Base-by-base conservation (phyloP, 2,113 vertebrate genomes). In the Dipodomys spectabilis region DNA sequence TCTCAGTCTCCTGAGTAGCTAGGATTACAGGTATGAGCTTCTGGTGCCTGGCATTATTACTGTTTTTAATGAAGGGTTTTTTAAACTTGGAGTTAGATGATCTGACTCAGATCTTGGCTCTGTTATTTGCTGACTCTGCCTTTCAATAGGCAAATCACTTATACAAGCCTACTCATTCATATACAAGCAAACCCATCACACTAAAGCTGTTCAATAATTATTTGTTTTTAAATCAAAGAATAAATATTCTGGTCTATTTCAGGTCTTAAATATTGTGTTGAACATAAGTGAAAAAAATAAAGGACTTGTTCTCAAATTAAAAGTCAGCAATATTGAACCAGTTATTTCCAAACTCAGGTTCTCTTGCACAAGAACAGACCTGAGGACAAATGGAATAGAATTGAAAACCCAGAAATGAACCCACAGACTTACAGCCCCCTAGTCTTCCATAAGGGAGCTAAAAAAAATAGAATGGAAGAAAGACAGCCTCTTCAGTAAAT, bases 21-120 rank as follows among this genome's bases (percentile, higher is more conserved):
- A 13, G 49, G 49, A 11, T 9, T 11, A 13, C 49, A 53, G 49
- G 49, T 53, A 53, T 53, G 49, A 53, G 49, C 49, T 53, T 39
- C 39, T 39, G 39, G 39, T 39, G 39, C 49, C 49, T 13, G 12
- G 49, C 49, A 53, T 53, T 35, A 49, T 67, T 72, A 20, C 22
- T 28, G 45, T 44, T 81, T 67, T 87, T 27, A 80, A 39, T 69
- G 73, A 32, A 68, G 94, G 82, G 35, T 39, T 92, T 65, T 69
- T 30, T 78, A 30, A 69, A 22, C 10, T 65, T 86, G 45, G 39
- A 95, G 28, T 87, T 28, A 45, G 69, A 69, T 44, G 15, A n/a
- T 84, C 45, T 71, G 60, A 27, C 25, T 25, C 60, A n/a, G 1
- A 12, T 6, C 75, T 78, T 78, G 39, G 13, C 19, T 75, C n/a